phyloP scores from a whole-genome alignment of 2,797 vertebrate genomes.

The Eulemur coronatus region DNA sequence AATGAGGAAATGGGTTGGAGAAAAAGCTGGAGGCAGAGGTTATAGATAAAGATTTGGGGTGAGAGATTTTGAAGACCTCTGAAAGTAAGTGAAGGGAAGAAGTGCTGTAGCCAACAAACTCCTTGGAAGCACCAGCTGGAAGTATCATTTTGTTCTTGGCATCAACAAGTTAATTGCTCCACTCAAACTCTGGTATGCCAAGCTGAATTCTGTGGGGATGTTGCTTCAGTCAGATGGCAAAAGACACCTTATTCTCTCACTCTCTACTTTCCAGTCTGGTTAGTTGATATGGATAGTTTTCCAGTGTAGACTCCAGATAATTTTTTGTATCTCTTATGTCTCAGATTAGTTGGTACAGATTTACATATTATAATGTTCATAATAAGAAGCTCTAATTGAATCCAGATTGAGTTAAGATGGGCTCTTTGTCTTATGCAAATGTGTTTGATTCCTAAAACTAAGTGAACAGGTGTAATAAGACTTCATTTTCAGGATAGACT shows the following conservation, averaged over 20 bases:
- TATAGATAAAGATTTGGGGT: not conserved
- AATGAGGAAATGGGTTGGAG: not conserved
- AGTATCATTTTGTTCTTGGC: not conserved
- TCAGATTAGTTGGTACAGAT: not conserved
- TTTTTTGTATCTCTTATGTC: not conserved
- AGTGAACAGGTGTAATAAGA: not conserved
- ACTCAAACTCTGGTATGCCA: not conserved
- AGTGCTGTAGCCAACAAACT: not conserved
- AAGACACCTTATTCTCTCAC: not conserved
- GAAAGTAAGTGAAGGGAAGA: not conserved
- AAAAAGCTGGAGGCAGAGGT: not conserved
- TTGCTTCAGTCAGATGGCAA: not conserved
- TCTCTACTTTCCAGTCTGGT: not conserved
- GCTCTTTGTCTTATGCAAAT: not conserved
- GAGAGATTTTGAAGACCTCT: not conserved
- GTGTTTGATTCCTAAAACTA: not conserved
- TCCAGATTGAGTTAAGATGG: not conserved
- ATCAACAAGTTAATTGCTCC: not conserved
- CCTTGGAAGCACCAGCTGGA: not conserved
- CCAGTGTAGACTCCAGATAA: not conserved
- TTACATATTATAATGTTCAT: not conserved
- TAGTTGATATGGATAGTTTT: not conserved
- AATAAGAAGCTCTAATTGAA: not conserved
- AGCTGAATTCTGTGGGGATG: not conserved
- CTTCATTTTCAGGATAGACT: not conserved